A percentile compares a stretch with the other conserved stretches of the same genome.
phyloP scores from a whole-genome alignment of 1,140 invertebrate genomes.

The Halesus radiatus region DNA sequence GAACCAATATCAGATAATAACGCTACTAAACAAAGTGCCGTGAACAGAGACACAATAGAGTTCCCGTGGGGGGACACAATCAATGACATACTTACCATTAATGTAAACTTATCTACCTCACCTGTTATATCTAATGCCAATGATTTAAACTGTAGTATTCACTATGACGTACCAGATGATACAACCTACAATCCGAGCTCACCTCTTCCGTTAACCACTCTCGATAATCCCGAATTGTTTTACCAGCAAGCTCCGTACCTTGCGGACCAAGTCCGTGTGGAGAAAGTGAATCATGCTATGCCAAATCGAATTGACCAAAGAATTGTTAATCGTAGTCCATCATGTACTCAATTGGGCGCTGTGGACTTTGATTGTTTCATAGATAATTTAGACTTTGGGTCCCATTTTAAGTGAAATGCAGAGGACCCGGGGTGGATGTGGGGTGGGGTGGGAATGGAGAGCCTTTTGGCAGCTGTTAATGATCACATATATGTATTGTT shows the following conservation, averaged over 20 bases:
- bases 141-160: slow-evolving; percentile 36
- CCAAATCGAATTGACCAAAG: slow-evolving; percentile 32
- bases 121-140: slow-evolving; percentile 40
- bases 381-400: slow-evolving; percentile 15
- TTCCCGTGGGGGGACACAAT: not conserved
- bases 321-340: slow-evolving; percentile 30
- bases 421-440: not conserved
- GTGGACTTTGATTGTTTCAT: not conserved
- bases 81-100: slow-evolving; percentile 22
- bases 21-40: not conserved
- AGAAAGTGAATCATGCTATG: slow-evolving; percentile 29
- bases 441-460: not conserved
- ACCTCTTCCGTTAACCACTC: not conserved
- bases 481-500: slow-evolving; percentile 6
- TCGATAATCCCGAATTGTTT: not conserved
- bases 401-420: not conserved
- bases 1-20: slow-evolving; percentile 7
- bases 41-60: not conserved
- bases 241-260: not conserved
- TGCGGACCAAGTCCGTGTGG: not conserved
- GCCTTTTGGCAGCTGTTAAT: slow-evolving; percentile 24
- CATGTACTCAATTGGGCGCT: not conserved
- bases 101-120: slow-evolving; percentile 41
- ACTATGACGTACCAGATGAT: slow-evolving; percentile 6
- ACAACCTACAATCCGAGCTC: not conserved